Evolutionary conservation across 37 sponge, comb jelly and placozoan species (phyloP), one percentile per base, ranked within the genome.

Genomic region (Hormiphora californensis): DNA sequence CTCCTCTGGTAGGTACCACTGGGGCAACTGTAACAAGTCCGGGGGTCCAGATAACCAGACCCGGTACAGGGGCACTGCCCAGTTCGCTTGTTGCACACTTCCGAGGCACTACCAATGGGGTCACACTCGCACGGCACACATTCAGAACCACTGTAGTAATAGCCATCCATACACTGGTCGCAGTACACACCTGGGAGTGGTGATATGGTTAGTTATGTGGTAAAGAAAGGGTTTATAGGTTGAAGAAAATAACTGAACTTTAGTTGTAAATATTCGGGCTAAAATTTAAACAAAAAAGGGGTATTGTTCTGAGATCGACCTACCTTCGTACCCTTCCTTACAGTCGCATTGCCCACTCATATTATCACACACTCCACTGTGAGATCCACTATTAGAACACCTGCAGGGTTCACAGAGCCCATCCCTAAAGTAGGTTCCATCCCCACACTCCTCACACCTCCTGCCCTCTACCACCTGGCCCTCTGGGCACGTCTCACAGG

Each of bases 11-110:
- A n/a, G n/a, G n/a, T n/a, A n/a, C n/a, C n/a, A n/a, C n/a, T n/a
- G n/a, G n/a, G n/a, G n/a, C 81, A 73, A 27, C 46, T 40, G 81
- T 43, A 73, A 19, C 81, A 73, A 3, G 81, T 73, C 44, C 81
- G 12, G 81, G 81, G 27, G 5, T 27, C 38, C n/a, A 11, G n/a
- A 28, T 40, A 73, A n/a, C n/a, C n/a, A 39, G 81, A 73, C 28
- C 27, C 38, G 81, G 46, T 22, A 41, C 81, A 73, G 3, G 81
- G 44, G 25, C 81, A 73, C 46, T 73, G 81, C 22, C 81, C 81
- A 3, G 81, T 36, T 30, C 43, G 28, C 81, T 73, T 73, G 81
- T 73, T 28, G 23, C 81, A 73, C 4, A 73, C 46, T 4, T 4
- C 43, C n/a, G 81, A 73, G 46, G 32, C 1, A 2, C 46, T 43